A percentile compares a stretch with the other conserved stretches of the same genome.
These are phyloP conservation scores for Avahi laniger DNA, from an alignment of 2,797 vertebrate species.

Conservation along the genomic window DNA sequence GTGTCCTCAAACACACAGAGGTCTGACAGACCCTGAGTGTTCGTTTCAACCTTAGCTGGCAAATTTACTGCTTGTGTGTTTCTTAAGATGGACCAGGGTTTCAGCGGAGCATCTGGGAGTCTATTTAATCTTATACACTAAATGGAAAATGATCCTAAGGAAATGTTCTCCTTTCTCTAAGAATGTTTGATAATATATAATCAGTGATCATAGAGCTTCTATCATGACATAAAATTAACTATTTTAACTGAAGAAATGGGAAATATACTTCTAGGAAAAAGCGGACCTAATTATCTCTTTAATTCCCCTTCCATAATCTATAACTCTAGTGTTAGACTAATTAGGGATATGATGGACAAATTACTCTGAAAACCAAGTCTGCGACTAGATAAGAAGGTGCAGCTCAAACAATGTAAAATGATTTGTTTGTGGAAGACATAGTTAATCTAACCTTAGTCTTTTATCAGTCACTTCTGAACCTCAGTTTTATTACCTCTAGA, in stretches of 20 bases:
- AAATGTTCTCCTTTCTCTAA: not conserved
- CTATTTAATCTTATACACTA: not conserved
- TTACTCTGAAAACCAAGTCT: not conserved
- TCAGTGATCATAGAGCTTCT: not conserved
- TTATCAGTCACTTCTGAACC: not conserved
- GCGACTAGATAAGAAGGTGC: not conserved
- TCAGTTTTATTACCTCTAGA: not conserved
- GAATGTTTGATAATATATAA: slow-evolving; percentile 29
- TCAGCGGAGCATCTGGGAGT: not conserved
- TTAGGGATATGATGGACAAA: not conserved
- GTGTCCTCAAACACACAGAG: not conserved
- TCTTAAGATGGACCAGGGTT: not conserved
- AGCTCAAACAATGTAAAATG: not conserved
- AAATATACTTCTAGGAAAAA: slow-evolving; percentile 51
- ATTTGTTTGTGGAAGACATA: not conserved
- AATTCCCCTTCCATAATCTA: slow-evolving; percentile 46
- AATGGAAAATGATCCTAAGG: not conserved
- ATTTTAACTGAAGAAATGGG: slow-evolving; percentile 56
- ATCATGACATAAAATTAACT: slow-evolving; percentile 27
- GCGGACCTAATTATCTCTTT: slow-evolving; percentile 58
- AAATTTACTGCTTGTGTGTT: not conserved
- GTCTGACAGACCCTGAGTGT: not conserved
- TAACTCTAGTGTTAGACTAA: not conserved
- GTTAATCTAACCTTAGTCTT: not conserved
- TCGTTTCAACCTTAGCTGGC: not conserved